Base-by-base conservation (phyloP, 2,888 invertebrate genomes). In the Lepetodrilus schrolli region DNA sequence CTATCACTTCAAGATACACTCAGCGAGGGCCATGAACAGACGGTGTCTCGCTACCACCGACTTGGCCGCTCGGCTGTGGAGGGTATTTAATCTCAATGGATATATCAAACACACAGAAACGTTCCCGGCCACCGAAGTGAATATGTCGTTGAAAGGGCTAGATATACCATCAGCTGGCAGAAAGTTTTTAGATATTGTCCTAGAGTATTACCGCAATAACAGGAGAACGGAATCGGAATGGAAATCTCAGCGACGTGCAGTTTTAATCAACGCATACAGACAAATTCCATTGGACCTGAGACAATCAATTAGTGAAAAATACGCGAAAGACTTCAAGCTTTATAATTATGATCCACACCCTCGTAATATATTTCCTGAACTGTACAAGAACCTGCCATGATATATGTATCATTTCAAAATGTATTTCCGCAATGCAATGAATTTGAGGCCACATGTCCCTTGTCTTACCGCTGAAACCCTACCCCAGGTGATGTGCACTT, bases 341-440 rank as follows among this genome's bases (percentile, higher is more conserved):
- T 73, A 65, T 69, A 51, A 38, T 3, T 73, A 66, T 10, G 65
- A 72, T 1, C 65, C 47, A n/a, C 17, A 65, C n/a, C 58, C 58
- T n/a, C 17, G 26, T 13, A n/a, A 30, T 1, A 17, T 58, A 30
- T 58, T 58, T n/a, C n/a, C 34, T 4, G 30, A 58, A 5, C 3
- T 1, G 13, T 26, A 10, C 7, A 4, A 47, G 2, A 2, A 47
- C 3, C 2, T 4, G 47, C n/a, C n/a, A n/a, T n/a, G n/a, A n/a
- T n/a, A n/a, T n/a, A n/a, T n/a, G n/a, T n/a, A n/a, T n/a, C n/a
- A n/a, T n/a, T n/a, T n/a, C n/a, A n/a, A n/a, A n/a, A n/a, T n/a
- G n/a, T n/a, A n/a, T n/a, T n/a, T n/a, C n/a, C n/a, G n/a, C n/a
- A n/a, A n/a, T n/a, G n/a, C n/a, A n/a, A n/a, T n/a, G n/a, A n/a